These are phyloP conservation scores for Rhabdornis inornatus DNA, from an alignment of 2,113 vertebrate species.

Conservation along the genomic window DNA sequence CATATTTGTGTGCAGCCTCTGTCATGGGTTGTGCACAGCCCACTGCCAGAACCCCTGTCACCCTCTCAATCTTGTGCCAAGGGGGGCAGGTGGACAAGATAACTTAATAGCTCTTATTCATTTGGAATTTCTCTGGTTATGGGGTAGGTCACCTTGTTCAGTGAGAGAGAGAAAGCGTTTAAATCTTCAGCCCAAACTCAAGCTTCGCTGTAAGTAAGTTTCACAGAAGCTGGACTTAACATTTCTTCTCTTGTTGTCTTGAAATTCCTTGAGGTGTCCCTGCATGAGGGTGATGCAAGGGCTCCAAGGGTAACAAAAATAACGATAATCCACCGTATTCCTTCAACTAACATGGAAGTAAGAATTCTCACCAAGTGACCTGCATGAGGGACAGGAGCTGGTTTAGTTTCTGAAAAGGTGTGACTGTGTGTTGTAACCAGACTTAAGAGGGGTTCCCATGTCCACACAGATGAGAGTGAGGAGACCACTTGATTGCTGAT, in stretches of 20 bases:
- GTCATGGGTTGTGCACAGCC: not conserved
- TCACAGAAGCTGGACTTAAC: not conserved
- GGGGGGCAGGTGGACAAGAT: slow-evolving; percentile 34
- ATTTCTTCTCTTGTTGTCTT: not conserved
- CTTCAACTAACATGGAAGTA: not conserved
- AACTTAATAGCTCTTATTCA: slow-evolving; percentile 21
- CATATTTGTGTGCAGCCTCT: not conserved
- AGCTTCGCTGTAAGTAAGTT: not conserved
- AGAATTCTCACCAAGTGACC: not conserved
- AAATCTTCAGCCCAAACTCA: slow-evolving; percentile 24
- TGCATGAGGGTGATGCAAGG: not conserved
- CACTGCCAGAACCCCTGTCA: not conserved
- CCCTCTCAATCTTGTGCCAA: not conserved
- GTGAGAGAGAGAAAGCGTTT: not conserved
- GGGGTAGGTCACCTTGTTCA: slow-evolving; percentile 15
- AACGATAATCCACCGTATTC: not conserved
- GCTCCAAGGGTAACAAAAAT: not conserved
- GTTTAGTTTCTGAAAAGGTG: not conserved
- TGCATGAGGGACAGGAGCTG: not conserved
- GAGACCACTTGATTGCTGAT: not conserved
- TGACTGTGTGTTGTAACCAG: not conserved
- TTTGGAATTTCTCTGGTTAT: slow-evolving; percentile 37
- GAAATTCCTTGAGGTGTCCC: not conserved
- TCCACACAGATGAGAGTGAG: not conserved
- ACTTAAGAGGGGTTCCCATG: not conserved